phyloP scores from a whole-genome alignment of 2,113 vertebrate species.

The Scatophagus argus region DNA sequence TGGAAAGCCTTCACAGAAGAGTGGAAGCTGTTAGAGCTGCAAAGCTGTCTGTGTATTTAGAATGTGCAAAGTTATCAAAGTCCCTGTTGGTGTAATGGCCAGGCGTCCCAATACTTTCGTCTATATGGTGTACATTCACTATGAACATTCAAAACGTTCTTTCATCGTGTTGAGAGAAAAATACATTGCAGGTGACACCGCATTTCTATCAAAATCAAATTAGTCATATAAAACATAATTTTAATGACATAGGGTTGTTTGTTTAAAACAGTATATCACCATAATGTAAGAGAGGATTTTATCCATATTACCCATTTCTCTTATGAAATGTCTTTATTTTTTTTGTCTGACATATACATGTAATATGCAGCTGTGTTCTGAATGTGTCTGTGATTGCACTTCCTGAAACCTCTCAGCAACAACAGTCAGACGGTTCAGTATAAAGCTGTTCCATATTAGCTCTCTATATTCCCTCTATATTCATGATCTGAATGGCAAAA shows the following conservation, averaged over 20 bases:
- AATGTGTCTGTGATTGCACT: slow-evolving; percentile 10
- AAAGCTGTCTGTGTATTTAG: no score
- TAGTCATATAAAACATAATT: no score
- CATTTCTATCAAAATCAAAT: background rate
- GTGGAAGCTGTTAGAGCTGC: no score
- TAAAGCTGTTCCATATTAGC: slow-evolving; percentile 56
- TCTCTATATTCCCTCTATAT: slow-evolving; percentile 65
- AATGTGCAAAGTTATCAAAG: no score
- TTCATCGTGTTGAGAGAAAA: background rate
- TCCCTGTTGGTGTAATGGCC: no score
- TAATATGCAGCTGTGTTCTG: background rate
- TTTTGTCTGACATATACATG: background rate
- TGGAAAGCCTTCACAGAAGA: no score
- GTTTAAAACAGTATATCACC: background rate
- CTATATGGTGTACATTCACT: no score
- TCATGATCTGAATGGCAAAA: slow-evolving; percentile 66
- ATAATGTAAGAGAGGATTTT: background rate
- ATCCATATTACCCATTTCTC: background rate
- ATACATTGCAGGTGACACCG: background rate
- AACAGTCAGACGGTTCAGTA: slow-evolving; percentile 22
- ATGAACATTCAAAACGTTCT: background rate
- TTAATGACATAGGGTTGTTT: background rate
- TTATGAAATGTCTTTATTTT: background rate
- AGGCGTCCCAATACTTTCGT: no score
- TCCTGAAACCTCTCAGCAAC: slow-evolving; percentile 19